Conservation (phyloP, 2,113 vertebrate species). For the Hippocampus abdominalis region DNA sequence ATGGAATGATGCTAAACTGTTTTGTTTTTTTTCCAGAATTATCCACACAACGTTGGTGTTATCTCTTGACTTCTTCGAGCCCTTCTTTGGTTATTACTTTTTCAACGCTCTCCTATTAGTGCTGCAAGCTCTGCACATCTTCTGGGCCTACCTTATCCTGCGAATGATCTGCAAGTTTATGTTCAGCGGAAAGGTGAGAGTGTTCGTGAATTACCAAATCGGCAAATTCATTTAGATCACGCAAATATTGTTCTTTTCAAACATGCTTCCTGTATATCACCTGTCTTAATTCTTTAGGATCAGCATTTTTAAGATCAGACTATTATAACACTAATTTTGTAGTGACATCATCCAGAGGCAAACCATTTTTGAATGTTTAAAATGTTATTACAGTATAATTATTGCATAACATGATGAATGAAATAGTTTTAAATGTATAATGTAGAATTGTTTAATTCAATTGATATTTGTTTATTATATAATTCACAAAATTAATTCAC, state of each 20-base stretch:
- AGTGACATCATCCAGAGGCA: no score
- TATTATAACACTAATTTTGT: no score
- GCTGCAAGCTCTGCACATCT: constrained; percentile 85
- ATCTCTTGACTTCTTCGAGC: constrained; percentile 70
- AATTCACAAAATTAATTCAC: no score
- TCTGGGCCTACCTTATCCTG: constrained; percentile 89
- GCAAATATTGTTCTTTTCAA: no score
- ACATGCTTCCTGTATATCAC: not conserved
- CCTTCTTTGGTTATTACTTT: constrained; percentile 89
- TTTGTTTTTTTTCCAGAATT: constrained; percentile 66
- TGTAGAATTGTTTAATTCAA: no score
- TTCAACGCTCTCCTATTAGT: constrained; percentile 78
- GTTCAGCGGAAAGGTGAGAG: constrained; percentile 78
- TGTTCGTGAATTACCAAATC: not conserved
- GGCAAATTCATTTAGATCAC: not conserved
- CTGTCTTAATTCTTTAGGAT: not conserved
- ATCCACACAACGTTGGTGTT: constrained; percentile 77
- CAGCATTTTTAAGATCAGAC: not conserved
- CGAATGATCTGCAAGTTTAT: constrained; percentile 85
- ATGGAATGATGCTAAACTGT: not conserved
- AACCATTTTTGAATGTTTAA: no score
- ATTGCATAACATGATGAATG: no score
- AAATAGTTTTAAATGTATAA: no score
- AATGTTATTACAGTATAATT: no score
- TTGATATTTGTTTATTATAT: no score